Evolutionary conservation across 2,888 invertebrate species (phyloP), one percentile per base, ranked within the genome.

Genomic region (Harpalus rubripes): DNA sequence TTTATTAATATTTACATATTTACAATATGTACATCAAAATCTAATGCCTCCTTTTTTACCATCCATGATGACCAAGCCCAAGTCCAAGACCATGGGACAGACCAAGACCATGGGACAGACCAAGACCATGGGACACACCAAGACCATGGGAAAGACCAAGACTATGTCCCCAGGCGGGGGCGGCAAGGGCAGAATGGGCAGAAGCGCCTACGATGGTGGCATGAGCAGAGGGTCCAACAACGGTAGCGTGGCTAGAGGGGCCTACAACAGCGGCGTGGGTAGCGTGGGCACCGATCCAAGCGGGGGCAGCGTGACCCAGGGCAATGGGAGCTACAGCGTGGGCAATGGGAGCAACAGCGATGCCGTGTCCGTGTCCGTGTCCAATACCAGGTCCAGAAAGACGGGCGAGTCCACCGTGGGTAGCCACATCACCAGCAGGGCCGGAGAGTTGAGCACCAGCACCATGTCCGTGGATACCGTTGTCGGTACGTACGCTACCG

Each of bases 341-440:
- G 22, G 22, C 41, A 8, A 72, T n/a, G 8, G 72, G 72, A 2
- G 41, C 72, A 32, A 72, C 72, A 41, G 22, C 22, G 0, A 61
- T 10, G 18, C 18, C 61, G 18, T 61, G 61, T 61, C 22, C 61
- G 18, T 61, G 61, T 61, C 22, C 61, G 61, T 61, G 26, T 8
- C 10, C 61, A 10, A 22, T 7, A 7, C 61, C 61, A 8, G 61
- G 61, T 61, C 72, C 72, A 16, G 39, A 26, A 32, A 72, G 41
- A 39, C 39, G 41, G 15, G 41, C 72, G 26, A 26, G 72, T 7
- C 41, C 72, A 81, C 89, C 89, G 86, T 88, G 88, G 26, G 72
- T 72, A 41, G 56, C 78, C 3, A 78, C 78, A 10, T 16, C 22
- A 16, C 56, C 56, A n/a, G 56, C 26, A n/a, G 78, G 78, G 15